These are phyloP conservation scores for Dryobates pubescens DNA, from an alignment of 2,797 vertebrate genomes.

Conservation along the genomic window DNA sequence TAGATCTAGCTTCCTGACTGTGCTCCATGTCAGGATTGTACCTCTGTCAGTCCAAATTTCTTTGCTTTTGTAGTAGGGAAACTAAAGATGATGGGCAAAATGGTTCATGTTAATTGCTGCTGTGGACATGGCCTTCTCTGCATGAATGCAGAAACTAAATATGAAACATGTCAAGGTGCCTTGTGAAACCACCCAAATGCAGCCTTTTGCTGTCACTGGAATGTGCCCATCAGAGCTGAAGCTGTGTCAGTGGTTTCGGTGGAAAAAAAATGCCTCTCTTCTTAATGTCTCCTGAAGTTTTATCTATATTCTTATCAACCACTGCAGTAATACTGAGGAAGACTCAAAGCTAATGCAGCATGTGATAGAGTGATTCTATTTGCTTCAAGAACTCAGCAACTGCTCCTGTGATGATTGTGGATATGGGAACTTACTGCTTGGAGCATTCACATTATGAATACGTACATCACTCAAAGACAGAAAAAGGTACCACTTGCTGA, in stretches of 20 bases:
- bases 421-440: constrained; percentile 60
- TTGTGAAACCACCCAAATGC: neutral
- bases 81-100: neutral
- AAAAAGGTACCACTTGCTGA: constrained; percentile 43
- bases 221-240: neutral
- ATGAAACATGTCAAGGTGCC: neutral
- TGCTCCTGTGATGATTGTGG: constrained; percentile 62
- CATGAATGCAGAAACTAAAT: neutral
- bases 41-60: neutral
- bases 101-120: neutral
- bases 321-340: constrained; percentile 54
- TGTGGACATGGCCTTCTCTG: neutral
- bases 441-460: constrained; percentile 52
- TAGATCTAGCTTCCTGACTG: neutral
- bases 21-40: neutral
- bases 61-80: neutral
- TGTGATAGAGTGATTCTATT: constrained; percentile 70
- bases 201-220: neutral
- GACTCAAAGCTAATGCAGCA: constrained; percentile 70
- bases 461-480: constrained; percentile 40
- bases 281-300: constrained; percentile 36
- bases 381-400: constrained; percentile 67
- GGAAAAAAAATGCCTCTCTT: constrained; percentile 6
- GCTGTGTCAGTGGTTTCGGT: neutral
- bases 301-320: constrained; percentile 68